Evolutionary conservation across 1,140 invertebrate species (phyloP).

Genomic region (Procambarus clarkii): DNA sequence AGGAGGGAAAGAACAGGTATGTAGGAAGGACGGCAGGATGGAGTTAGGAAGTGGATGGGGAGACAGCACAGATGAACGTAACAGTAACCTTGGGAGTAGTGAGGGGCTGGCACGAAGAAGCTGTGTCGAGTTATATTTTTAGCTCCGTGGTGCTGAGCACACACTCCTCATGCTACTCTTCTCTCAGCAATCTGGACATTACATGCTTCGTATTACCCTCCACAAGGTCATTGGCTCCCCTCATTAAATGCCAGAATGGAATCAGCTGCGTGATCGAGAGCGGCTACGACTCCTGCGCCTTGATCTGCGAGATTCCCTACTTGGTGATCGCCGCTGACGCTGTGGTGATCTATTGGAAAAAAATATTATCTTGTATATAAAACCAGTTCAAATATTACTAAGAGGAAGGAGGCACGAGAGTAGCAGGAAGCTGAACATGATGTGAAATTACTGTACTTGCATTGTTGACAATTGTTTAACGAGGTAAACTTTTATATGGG

Average conservation of each 20-base stretch:
- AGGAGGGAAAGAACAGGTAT: conserved; percentile 22
- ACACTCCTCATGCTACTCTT: background rate
- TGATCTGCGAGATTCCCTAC: conserved; percentile 53
- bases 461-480: too few relatives aligned
- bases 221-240: conserved; percentile 25
- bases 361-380: background rate
- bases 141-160: background rate
- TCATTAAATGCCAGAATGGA: conserved; percentile 21
- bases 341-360: conserved; percentile 13
- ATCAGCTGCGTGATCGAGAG: conserved; percentile 59
- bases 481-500: too few relatives aligned
- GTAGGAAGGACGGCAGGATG: conserved; percentile 35
- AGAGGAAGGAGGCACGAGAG: too few relatives aligned
- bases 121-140: conserved; percentile 18
- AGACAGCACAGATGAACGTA: conserved; percentile 29
- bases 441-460: too few relatives aligned
- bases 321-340: conserved; percentile 40
- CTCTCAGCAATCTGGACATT: conserved; percentile 11
- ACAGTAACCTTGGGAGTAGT: conserved; percentile 13
- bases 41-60: conserved; percentile 8
- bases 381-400: background rate
- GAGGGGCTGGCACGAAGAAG: conserved; percentile 12
- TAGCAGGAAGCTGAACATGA: too few relatives aligned
- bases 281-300: conserved; percentile 43
- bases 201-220: background rate